Evolutionary conservation across 2,113 vertebrate species (phyloP).

Genomic region (Donacobius atricapilla): DNA sequence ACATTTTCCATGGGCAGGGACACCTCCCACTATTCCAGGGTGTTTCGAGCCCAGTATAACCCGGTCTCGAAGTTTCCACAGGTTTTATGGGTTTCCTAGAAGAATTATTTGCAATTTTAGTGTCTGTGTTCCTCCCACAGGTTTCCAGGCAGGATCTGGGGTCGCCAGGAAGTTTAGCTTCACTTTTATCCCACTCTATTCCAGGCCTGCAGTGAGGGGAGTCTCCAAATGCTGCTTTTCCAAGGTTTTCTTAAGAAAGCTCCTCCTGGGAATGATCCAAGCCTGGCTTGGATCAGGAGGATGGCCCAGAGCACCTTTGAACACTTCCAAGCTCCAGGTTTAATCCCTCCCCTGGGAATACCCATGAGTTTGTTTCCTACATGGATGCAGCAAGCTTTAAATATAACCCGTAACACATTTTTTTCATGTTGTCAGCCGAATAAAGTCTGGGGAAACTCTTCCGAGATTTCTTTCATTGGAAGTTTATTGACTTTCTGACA

Average conservation of each 20-base stretch:
- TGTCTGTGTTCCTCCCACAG: not conserved
- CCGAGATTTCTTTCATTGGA: not conserved
- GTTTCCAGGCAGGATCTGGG: not conserved
- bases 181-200: not conserved
- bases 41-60: not conserved
- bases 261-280: not conserved
- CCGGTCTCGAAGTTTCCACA: not conserved
- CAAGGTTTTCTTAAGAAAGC: not conserved
- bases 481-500: not conserved
- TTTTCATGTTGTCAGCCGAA: not conserved
- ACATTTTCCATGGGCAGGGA: not conserved
- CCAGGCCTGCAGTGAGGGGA: not conserved
- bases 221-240: not conserved
- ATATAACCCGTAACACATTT: not conserved
- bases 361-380: not conserved
- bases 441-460: not conserved
- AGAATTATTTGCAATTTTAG: not conserved
- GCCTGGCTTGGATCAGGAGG: not conserved
- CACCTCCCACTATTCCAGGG: not conserved
- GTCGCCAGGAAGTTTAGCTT: not conserved
- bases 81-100: not conserved
- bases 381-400: fast-evolving
- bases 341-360: not conserved
- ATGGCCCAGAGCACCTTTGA: not conserved
- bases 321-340: fast-evolving